Conservation (phyloP, 2,113 vertebrate species). For the Neoarius graeffei region DNA sequence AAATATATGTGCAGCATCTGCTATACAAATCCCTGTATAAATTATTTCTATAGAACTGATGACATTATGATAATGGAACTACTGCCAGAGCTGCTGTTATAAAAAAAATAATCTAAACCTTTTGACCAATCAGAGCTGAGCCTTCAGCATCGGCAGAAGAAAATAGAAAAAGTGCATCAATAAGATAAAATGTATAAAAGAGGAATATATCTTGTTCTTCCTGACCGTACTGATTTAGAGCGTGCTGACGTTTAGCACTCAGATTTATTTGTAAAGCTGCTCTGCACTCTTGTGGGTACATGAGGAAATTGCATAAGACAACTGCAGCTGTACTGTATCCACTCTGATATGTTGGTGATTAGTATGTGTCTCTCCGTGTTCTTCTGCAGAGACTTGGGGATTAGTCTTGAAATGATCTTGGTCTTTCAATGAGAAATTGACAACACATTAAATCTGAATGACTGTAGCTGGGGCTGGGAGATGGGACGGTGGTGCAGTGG, state of each 20-base stretch:
- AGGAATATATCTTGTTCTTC: not conserved
- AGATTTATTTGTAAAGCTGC: conserved; percentile 11
- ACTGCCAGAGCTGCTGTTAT: not conserved
- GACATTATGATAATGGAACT: too few species aligned
- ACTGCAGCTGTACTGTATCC: not conserved
- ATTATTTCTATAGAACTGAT: not conserved
- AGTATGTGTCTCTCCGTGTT: not conserved
- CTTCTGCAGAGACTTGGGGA: not conserved
- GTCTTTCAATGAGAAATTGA: too few species aligned
- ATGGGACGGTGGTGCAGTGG: too few species aligned
- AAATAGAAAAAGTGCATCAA: not conserved
- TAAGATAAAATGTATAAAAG: not conserved
- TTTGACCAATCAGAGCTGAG: not conserved
- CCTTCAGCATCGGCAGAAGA: not conserved
- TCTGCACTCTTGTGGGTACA: conserved; percentile 60
- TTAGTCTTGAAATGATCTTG: not conserved
- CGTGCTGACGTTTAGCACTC: not conserved
- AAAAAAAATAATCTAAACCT: not conserved
- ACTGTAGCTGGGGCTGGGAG: too few species aligned
- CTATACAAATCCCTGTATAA: not conserved
- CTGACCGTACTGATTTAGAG: not conserved
- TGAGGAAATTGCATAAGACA: conserved; percentile 4
- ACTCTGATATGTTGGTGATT: not conserved
- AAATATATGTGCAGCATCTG: not conserved
- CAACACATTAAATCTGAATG: too few species aligned